Evolutionary conservation across 2,888 invertebrate species (phyloP), one percentile per base, ranked within the genome.

Genomic region (Oeneis ivallda): DNA sequence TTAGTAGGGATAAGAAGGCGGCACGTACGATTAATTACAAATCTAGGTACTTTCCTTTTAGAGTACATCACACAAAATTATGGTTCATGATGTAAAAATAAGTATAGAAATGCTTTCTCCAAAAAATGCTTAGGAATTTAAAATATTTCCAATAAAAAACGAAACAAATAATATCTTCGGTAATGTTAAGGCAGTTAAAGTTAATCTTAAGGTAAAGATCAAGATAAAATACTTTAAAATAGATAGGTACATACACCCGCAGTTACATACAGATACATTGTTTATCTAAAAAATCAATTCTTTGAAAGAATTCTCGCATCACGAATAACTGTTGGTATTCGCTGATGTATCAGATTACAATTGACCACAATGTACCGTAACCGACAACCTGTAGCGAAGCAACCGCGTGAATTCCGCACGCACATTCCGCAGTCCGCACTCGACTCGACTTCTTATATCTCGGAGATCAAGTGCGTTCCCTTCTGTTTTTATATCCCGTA

Each of bases 391-490:
- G 64, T 50, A 39, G 64, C n/a, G 10, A 11, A 26, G 52, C 17
- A 60, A 57, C 53, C 49, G 32, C 53, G 63, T 54, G 64, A 58
- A 70, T 70, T 64, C 70, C 65, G 52, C 61, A 65, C 62, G 41
- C 65, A 50, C 69, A 70, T 70, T 66, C 70, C 70, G 41, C 26
- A 26, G 26, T 26, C 26, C 26, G 26, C 26, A 5, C 26, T 26
- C 3, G 26, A 26, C 4, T 34, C 50, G 61, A 66, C 54, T 67
- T 65, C 67, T 64, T 58, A 53, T 54, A 62, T 58, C 70, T 63
- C 67, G 54, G 62, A 59, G 67, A 71, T 65, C 65, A 66, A 67
- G 69, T 71, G 69, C 70, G 69, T 71, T 69, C 70, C 71, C 45
- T 52, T 58, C 62, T 56, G 57, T 59, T 66, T 65, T 64, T 67